These are phyloP conservation scores for Lasioglossum figueresi DNA, from an alignment of 2,888 invertebrate genomes.

Conservation along the genomic window DNA sequence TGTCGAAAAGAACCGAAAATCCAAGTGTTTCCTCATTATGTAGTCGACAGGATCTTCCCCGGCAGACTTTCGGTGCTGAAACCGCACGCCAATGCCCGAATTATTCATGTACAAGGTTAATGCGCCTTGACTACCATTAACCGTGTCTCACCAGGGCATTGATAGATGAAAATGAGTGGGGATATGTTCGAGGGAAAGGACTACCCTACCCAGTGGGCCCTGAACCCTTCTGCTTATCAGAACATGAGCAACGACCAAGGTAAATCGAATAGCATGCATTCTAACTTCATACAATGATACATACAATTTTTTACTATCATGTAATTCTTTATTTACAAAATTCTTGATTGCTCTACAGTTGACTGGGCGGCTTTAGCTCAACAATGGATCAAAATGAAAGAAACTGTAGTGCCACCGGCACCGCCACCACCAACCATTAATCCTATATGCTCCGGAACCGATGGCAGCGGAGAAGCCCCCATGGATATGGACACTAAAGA, in stretches of 20 bases:
- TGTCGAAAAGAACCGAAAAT: slow-evolving; percentile 32
- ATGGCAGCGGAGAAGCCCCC: slow-evolving; percentile 93
- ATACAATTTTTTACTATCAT: neutral
- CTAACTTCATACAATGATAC: neutral
- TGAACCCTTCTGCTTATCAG: slow-evolving; percentile 92
- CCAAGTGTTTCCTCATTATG: slow-evolving; percentile 35
- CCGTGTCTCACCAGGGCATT: slow-evolving; percentile 36
- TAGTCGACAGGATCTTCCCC: slow-evolving; percentile 21
- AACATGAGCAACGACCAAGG: slow-evolving; percentile 92
- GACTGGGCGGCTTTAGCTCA: slow-evolving; percentile 99
- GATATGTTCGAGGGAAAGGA: slow-evolving; percentile 86
- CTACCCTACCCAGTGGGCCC: slow-evolving; percentile 91
- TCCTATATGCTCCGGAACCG: slow-evolving; percentile 82
- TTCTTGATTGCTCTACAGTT: slow-evolving; percentile 85
- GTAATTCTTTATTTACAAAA: slow-evolving; percentile 27
- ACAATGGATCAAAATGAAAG: slow-evolving; percentile 99
- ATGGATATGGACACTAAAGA: slow-evolving; percentile 94
- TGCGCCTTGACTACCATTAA: slow-evolving; percentile 37
- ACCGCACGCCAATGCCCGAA: slow-evolving; percentile 28
- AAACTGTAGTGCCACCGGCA: slow-evolving; percentile 87
- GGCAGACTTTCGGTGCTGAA: slow-evolving; percentile 23
- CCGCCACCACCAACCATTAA: slow-evolving; percentile 86
- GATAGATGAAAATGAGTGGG: slow-evolving; percentile 78
- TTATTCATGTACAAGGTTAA: slow-evolving; percentile 51
- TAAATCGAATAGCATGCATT: slow-evolving; percentile 70